phyloP scores from a whole-genome alignment of 1,140 invertebrate genomes.

The Neomicropteryx cornuta region DNA sequence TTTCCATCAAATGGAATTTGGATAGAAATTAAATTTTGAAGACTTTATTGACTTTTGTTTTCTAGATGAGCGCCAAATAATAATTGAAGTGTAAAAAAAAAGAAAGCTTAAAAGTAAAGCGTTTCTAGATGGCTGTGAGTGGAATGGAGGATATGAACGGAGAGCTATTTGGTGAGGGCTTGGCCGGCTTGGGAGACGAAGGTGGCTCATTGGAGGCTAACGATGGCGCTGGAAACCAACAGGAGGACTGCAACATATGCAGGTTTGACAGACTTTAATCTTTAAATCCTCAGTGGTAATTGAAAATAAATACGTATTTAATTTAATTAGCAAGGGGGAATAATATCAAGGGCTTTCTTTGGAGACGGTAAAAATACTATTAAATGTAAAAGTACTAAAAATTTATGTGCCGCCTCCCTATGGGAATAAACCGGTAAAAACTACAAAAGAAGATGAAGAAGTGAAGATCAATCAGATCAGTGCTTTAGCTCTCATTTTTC shows the following conservation, averaged over 20 bases:
- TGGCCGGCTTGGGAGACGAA: conserved; percentile 37
- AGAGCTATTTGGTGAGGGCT: conserved; percentile 36
- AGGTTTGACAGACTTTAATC: conserved; percentile 20
- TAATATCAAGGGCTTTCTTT: too few relatives aligned
- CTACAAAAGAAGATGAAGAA: too few relatives aligned
- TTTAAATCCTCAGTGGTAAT: neutral
- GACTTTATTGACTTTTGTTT: too few relatives aligned
- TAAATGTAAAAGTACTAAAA: neutral
- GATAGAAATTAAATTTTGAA: too few relatives aligned
- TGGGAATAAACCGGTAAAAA: neutral
- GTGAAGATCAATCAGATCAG: too few relatives aligned
- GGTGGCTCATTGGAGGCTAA: conserved; percentile 33
- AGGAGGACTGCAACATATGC: conserved; percentile 42
- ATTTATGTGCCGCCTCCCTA: neutral
- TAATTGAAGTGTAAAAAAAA: too few relatives aligned
- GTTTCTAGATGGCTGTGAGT: too few relatives aligned
- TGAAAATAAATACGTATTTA: neutral
- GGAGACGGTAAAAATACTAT: neutral
- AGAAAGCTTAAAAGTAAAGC: too few relatives aligned
- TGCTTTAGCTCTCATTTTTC: too few relatives aligned
- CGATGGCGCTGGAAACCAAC: conserved; percentile 33
- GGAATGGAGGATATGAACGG: conserved; percentile 42
- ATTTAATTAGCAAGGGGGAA: neutral
- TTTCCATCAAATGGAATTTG: too few relatives aligned
- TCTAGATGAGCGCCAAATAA: too few relatives aligned